Base-by-base conservation (phyloP, 2,113 vertebrate genomes). In the Polypterus bichir region DNA sequence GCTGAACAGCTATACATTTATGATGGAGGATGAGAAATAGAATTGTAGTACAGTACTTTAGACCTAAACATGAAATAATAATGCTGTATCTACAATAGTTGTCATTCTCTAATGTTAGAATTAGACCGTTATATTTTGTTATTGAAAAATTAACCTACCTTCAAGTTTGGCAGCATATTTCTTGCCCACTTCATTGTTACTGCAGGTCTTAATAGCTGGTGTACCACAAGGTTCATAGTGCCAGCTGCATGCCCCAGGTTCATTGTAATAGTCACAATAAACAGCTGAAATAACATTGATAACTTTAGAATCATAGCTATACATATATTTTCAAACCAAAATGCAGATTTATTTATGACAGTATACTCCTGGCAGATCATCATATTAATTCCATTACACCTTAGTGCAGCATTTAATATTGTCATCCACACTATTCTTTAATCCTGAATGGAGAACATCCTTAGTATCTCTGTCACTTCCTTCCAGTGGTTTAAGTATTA, bases 241-340 rank as follows among this genome's bases (percentile, higher is more conserved):
- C 80, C 80, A 83, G 57, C 70, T 80, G 48, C 68, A 76, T 27
- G 76, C 77, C 3, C 80, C 77, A 8, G 70, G 75, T 0, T 45
- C 65, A 10, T 83, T 83, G 52, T 79, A 83, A 54, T 79, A 79
- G 54, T 81, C 80, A 62, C 80, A 81, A 61, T 72, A 83, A 47
- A 81, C 73, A 44, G 80, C 79, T 83, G 2, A 4, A 65, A 66
- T 48, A 4, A 46, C 61, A 69, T 57, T n/a, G 6, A 5, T 62
- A 52, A 9, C 10, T 55, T 47, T 48, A 4, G 5, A 52, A 9
- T n/a, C 47, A 47, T 48, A 4, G 5, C 47, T 63, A 62, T 48
- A 54, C 4, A 55, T 11, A 47, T 7, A 27, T 3, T 56, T 56
- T 62, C 49, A 60, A 49, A 27, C 51, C 44, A 49, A 48, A 60